These are phyloP conservation scores for Sinelater perroti DNA, from an alignment of 2,888 invertebrate genomes.

Conservation along the genomic window DNA sequence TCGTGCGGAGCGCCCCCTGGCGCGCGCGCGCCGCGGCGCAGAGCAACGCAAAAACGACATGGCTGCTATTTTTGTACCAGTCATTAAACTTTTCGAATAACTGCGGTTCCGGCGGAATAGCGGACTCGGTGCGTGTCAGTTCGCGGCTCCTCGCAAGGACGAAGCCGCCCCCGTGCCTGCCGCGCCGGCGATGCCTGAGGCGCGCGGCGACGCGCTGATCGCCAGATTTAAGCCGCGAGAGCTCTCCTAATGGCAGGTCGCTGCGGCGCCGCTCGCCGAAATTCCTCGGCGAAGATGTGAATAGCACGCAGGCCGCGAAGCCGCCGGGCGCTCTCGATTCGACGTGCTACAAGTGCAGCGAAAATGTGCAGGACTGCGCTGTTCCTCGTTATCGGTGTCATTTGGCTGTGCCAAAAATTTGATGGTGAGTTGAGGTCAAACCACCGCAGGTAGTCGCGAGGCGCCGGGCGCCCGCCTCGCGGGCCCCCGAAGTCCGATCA, in stretches of 20 bases:
- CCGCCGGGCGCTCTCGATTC: slow-evolving; percentile 41
- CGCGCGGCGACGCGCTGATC: slow-evolving; percentile 32
- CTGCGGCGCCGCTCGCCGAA: slow-evolving; percentile 50
- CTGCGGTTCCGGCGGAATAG: slow-evolving; percentile 35
- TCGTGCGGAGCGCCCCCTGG: slow-evolving; percentile 34
- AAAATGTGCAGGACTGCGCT: slow-evolving; percentile 52
- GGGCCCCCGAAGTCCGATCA: background rate
- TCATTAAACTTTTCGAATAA: slow-evolving; percentile 46
- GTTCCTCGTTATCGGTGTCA: slow-evolving; percentile 50
- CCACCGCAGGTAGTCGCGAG: slow-evolving; percentile 26
- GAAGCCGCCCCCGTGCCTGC: slow-evolving; percentile 2
- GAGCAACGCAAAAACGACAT: slow-evolving; percentile 45
- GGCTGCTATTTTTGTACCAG: slow-evolving; percentile 50
- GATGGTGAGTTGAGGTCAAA: slow-evolving; percentile 48
- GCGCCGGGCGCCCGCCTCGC: background rate
- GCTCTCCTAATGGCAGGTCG: slow-evolving; percentile 43
- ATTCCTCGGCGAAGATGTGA: slow-evolving; percentile 49
- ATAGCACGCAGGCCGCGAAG: slow-evolving; percentile 45
- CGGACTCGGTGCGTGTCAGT: slow-evolving; percentile 39
- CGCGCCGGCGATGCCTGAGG: slow-evolving; percentile 22
- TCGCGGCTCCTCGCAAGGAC: slow-evolving; percentile 18
- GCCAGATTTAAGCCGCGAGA: slow-evolving; percentile 35
- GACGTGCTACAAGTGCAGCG: slow-evolving; percentile 39
- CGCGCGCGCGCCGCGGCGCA: slow-evolving; percentile 25
- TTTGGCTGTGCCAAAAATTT: slow-evolving; percentile 54